These are phyloP conservation scores for Pseudoatta argentina DNA, from an alignment of 1,140 invertebrate species.

Conservation along the genomic window DNA sequence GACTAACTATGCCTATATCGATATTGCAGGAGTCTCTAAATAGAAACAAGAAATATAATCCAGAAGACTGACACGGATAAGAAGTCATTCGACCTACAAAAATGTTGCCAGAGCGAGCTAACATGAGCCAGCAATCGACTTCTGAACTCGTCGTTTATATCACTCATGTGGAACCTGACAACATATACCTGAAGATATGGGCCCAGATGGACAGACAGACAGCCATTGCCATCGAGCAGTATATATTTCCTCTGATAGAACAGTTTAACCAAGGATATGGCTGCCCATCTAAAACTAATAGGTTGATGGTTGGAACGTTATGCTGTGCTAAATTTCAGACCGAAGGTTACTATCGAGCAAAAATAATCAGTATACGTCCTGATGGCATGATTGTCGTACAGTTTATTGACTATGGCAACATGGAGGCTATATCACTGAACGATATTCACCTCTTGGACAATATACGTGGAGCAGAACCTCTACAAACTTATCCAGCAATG, in stretches of 20 bases:
- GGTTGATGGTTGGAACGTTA: conserved; percentile 85
- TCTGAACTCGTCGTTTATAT: conserved; percentile 83
- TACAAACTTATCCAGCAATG: conserved; percentile 86
- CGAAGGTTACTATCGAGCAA: conserved; percentile 88
- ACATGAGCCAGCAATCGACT: conserved; percentile 26
- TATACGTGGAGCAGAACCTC: conserved; percentile 83
- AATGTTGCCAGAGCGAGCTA: neutral
- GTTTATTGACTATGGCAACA: conserved; percentile 91
- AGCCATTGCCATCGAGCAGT: conserved; percentile 87
- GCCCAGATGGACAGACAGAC: conserved; percentile 88
- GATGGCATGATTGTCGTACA: conserved; percentile 87
- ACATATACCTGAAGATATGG: conserved; percentile 89
- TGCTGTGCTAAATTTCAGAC: conserved; percentile 90
- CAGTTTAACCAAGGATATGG: conserved; percentile 84
- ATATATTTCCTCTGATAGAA: conserved; percentile 84
- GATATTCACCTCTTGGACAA: conserved; percentile 87
- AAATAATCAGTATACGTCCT: conserved; percentile 84
- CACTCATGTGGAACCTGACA: conserved; percentile 89
- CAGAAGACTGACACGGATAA: too few species aligned
- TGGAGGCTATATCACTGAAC: conserved; percentile 86
- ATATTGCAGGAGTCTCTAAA: neutral
- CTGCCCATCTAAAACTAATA: conserved; percentile 76
- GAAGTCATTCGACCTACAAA: neutral
- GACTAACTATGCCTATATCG: neutral
- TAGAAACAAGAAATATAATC: neutral